phyloP scores from a whole-genome alignment of 2,888 invertebrate genomes.

The Callyntrura sp. region DNA sequence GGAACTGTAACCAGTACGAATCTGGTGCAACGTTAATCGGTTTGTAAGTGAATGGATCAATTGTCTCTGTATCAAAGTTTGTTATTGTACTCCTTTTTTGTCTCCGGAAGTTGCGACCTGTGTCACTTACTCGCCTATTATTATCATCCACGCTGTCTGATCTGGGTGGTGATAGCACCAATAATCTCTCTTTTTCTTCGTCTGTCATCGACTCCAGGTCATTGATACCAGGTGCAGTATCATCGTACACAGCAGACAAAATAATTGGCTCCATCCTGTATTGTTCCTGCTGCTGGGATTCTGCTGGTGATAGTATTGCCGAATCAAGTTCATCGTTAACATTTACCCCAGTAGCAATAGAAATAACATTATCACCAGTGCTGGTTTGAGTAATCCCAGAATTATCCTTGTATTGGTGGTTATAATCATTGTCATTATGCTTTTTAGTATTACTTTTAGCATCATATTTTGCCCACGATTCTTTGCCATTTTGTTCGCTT shows the following conservation, averaged over 20 bases:
- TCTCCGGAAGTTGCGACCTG: conserved; percentile 67
- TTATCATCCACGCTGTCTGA: not conserved
- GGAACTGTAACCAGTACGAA: conserved; percentile 82
- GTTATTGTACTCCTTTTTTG: conserved; percentile 61
- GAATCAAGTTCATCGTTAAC: conserved; percentile 66
- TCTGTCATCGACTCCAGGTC: conserved; percentile 69
- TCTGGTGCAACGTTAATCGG: conserved; percentile 80
- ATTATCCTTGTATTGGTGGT: not conserved
- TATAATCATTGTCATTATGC: conserved; percentile 39
- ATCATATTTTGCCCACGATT: conserved; percentile 42
- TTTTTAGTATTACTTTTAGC: conserved; percentile 29
- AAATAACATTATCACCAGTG: conserved; percentile 19
- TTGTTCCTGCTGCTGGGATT: conserved; percentile 18
- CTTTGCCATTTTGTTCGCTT: not conserved
- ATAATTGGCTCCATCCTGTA: conserved; percentile 71
- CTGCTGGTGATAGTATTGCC: not conserved
- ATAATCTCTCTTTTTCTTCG: conserved; percentile 34
- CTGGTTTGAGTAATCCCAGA: not conserved
- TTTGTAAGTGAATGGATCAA: conserved; percentile 77
- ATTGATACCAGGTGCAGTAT: conserved; percentile 55
- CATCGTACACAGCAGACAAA: conserved; percentile 38
- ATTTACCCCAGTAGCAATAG: conserved; percentile 2
- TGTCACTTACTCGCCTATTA: not conserved
- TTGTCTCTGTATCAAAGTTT: conserved; percentile 69
- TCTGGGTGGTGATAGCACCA: conserved; percentile 51